Base-by-base conservation (phyloP, 2,888 invertebrate species). In the Cantharis rustica region DNA sequence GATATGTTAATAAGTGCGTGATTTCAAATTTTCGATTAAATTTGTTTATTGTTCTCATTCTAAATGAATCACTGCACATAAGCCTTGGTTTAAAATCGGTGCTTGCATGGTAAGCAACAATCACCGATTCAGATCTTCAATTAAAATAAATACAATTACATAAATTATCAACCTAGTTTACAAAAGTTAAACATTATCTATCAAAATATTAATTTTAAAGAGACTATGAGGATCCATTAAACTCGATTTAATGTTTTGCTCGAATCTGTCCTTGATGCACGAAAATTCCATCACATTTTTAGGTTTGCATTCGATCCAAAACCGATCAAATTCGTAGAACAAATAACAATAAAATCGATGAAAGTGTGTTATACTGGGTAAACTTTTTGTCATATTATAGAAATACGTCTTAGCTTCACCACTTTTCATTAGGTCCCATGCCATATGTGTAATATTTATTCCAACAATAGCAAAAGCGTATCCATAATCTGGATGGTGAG, bases 271-370 rank as follows among this genome's bases (percentile, higher is more conserved):
- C 86, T 94, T 94, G 75, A 98, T 95, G 68, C 91, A 91, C 31
- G 96, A 95, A 88, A 98, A 99, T 85, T 98, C 96, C 98, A 99
- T 99, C 80, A 99, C 96, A 86, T 96, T 95, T 81, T 92, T 92
- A 0, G 99, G 98, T 85, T 96, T 96, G 17, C 96, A 95, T 80
- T 94, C 92, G 81, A 97, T 92, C 99, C 99, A 99, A 88, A 96
- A 95, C 84, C 94, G 93, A 89, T 98, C 97, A 89, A 99, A 99
- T 86, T 98, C 96, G 86, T 94, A 95, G 88, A 98, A 96, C 71
- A 98, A 90, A 87, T 96, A 97, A 88, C 97, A 95, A 89, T 98
- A 98, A 85, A 98, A 94, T 85, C 94, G 95, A 88, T 99, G 97
- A 88, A 98, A 99, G 85, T 95, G 90, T 85, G 92, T 90, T 70